Evolutionary conservation across 1,140 invertebrate species (phyloP).

Genomic region (Apolygus lucorum): DNA sequence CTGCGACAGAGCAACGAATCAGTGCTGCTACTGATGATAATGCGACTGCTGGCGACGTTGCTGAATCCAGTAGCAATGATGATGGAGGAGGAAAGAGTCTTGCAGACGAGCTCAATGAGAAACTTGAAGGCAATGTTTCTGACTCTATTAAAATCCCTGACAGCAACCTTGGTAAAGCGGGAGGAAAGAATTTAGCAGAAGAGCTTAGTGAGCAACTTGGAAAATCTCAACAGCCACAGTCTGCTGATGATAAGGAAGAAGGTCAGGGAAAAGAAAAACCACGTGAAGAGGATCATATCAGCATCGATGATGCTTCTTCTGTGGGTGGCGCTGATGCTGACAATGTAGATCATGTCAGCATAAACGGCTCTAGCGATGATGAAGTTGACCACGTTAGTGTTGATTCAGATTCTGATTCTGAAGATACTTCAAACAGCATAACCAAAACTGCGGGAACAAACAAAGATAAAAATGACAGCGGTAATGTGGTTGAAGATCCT

Average conservation of each 20-base stretch:
- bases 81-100: neutral
- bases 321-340: neutral
- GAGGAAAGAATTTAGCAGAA: neutral
- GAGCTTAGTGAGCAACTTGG: neutral
- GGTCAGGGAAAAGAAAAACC: neutral
- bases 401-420: neutral
- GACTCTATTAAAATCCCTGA: no score
- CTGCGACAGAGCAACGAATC: neutral
- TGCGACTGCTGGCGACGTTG: neutral
- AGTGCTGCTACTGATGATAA: neutral
- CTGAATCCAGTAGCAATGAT: neutral
- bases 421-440: neutral
- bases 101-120: neutral
- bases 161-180: neutral
- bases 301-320: neutral
- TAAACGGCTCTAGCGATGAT: neutral
- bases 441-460: neutral
- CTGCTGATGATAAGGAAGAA: neutral
- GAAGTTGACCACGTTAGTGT: neutral
- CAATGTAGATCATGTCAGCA: neutral
- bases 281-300: neutral
- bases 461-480: neutral
- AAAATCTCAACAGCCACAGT: neutral
- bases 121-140: neutral
- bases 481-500: neutral